A percentile compares a stretch with the other conserved stretches of the same genome.
phyloP scores from a whole-genome alignment of 2,797 vertebrate genomes.

The Platalea minor region DNA sequence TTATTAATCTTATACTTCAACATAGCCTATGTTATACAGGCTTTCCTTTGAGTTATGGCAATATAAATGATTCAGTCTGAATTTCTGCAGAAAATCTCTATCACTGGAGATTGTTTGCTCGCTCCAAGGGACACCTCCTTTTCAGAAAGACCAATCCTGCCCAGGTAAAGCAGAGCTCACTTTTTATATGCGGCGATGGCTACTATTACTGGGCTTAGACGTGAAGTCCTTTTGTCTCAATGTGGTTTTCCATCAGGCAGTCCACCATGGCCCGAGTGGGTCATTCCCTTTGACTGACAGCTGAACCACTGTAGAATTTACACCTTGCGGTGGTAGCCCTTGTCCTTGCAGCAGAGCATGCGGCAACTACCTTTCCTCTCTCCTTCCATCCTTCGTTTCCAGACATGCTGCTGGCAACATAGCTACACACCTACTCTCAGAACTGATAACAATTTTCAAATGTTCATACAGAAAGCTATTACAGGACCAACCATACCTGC shows the following conservation, averaged over 20 bases:
- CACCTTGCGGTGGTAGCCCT: background rate
- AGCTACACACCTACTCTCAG: background rate
- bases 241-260: background rate
- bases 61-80: background rate
- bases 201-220: background rate
- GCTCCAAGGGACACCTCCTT: background rate
- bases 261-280: background rate
- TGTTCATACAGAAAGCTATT: background rate
- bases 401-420: background rate
- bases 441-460: background rate
- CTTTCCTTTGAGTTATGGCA: background rate
- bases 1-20: background rate
- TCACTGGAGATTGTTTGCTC: background rate
- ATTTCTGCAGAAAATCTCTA: background rate
- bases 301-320: background rate
- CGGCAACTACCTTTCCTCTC: background rate
- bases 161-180: background rate
- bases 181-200: background rate
- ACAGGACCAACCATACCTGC: background rate
- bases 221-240: background rate
- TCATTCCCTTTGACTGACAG: background rate
- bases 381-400: background rate
- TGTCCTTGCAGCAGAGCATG: background rate
- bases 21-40: background rate
- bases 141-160: background rate